These are phyloP conservation scores for Xylota sylvarum DNA, from an alignment of 2,888 invertebrate genomes.

Conservation along the genomic window DNA sequence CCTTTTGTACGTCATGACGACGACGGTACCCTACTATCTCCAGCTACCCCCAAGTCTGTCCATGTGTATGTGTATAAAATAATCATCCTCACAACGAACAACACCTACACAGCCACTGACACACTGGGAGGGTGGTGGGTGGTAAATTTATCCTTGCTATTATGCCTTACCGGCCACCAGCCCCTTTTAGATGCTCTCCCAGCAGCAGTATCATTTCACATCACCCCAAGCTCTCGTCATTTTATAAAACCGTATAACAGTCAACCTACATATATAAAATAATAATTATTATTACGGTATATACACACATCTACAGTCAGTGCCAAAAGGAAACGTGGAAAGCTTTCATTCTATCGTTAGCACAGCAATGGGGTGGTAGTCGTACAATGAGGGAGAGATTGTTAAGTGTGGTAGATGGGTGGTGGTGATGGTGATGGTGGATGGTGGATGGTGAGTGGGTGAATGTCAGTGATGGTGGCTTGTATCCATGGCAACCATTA, in stretches of 20 bases:
- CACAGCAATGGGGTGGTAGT: conserved; percentile 25
- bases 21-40: conserved; percentile 51
- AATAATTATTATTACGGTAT: conserved; percentile 73
- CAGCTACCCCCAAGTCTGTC: conserved; percentile 30
- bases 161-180: conserved; percentile 48
- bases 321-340: conserved; percentile 62
- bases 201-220: conserved; percentile 60
- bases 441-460: conserved; percentile 55
- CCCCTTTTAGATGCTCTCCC: conserved; percentile 51
- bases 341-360: conserved; percentile 72
- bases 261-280: conserved; percentile 75
- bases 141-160: conserved; percentile 72
- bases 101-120: conserved; percentile 56
- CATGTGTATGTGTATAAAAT: conserved; percentile 47
- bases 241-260: conserved; percentile 77
- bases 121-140: conserved; percentile 28
- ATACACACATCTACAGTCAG: conserved; percentile 37
- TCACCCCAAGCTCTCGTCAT: conserved; percentile 70
- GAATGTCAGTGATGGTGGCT: conserved; percentile 68
- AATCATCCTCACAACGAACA: conserved; percentile 68
- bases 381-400: conserved; percentile 24
- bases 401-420: conserved; percentile 59
- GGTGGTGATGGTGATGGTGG: background rate
- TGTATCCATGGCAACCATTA: conserved; percentile 74
- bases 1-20: conserved; percentile 73